Conservation (phyloP, 2,888 invertebrate genomes). For the Drosophila borealis region DNA sequence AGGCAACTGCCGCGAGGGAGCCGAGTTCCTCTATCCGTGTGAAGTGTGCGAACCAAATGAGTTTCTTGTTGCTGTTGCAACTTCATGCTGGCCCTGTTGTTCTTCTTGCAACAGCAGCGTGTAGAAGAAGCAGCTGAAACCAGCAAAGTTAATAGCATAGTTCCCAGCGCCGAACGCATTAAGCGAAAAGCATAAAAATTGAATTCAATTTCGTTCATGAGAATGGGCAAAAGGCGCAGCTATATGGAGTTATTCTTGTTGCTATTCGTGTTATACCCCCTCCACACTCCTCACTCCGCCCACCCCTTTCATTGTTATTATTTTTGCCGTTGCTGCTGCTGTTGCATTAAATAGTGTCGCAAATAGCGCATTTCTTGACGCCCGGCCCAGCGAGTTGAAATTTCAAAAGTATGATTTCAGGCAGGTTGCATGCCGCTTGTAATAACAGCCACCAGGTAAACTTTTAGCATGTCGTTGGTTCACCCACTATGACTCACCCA, state of each 20-base stretch:
- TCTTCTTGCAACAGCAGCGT: slow-evolving; percentile 11
- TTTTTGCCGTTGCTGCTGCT: slow-evolving; percentile 27
- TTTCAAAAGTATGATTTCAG: slow-evolving; percentile 26
- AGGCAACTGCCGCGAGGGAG: slow-evolving; percentile 30
- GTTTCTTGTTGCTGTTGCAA: slow-evolving; percentile 46
- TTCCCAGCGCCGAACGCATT: slow-evolving; percentile 54
- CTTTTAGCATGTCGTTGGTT: slow-evolving; percentile 18
- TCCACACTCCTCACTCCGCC: no score
- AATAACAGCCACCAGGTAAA: slow-evolving; percentile 16
- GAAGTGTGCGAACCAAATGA: slow-evolving; percentile 67
- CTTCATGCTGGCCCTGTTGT: slow-evolving; percentile 7
- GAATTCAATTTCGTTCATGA: slow-evolving; percentile 63
- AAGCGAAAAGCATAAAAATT: slow-evolving; percentile 57
- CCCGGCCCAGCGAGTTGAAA: slow-evolving; percentile 27
- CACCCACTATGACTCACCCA: neutral
- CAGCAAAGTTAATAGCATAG: slow-evolving; percentile 63
- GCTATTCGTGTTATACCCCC: no score
- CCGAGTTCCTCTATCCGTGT: slow-evolving; percentile 27
- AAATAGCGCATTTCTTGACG: slow-evolving; percentile 67
- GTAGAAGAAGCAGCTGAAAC: slow-evolving; percentile 5
- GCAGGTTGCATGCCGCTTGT: slow-evolving; percentile 36
- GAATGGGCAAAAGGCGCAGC: slow-evolving; percentile 20
- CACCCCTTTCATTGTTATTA: neutral
- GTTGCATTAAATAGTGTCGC: slow-evolving; percentile 66
- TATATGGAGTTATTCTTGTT: slow-evolving; percentile 38